Percentiles rank a stretch among this genome's conserved stretches.
Evolutionary conservation across 2,888 invertebrate species (phyloP).

Genomic region (Drosophila gaucha): DNA sequence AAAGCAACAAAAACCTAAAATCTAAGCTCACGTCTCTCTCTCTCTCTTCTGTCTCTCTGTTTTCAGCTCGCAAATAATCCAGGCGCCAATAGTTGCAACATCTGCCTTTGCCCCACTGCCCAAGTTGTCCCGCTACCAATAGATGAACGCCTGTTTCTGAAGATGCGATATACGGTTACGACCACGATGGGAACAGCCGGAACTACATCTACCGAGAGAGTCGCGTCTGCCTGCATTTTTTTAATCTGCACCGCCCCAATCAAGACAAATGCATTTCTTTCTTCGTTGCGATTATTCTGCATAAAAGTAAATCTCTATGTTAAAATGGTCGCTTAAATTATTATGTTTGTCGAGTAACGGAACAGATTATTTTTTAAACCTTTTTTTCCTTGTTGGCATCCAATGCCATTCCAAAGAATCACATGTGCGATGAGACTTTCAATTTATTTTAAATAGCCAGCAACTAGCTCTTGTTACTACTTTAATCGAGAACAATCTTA

Average conservation of each 20-base stretch:
- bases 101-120: conserved; percentile 73
- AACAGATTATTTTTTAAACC: conserved; percentile 11
- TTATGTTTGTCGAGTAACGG: conserved; percentile 9
- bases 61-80: conserved; percentile 44
- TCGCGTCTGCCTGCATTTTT: conserved; percentile 54
- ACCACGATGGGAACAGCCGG: conserved; percentile 27
- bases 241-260: conserved; percentile 22
- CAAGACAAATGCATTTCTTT: conserved; percentile 66
- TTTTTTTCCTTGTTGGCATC: conserved; percentile 33
- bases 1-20: too few relatives aligned
- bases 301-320: conserved; percentile 39
- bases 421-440: conserved; percentile 29
- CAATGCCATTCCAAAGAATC: conserved; percentile 48
- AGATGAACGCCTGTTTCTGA: conserved; percentile 30
- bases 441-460: conserved; percentile 18
- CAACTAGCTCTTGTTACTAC: conserved; percentile 37
- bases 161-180: conserved; percentile 26
- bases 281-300: conserved; percentile 34
- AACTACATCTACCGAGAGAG: conserved; percentile 27
- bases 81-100: conserved; percentile 25
- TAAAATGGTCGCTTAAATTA: conserved; percentile 33
- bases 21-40: background rate
- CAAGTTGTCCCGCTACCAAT: conserved; percentile 69
- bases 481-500: conserved; percentile 11
- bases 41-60: background rate